These are phyloP conservation scores for Podarcis siculus DNA, from an alignment of 2,797 vertebrate species.

Conservation along the genomic window DNA sequence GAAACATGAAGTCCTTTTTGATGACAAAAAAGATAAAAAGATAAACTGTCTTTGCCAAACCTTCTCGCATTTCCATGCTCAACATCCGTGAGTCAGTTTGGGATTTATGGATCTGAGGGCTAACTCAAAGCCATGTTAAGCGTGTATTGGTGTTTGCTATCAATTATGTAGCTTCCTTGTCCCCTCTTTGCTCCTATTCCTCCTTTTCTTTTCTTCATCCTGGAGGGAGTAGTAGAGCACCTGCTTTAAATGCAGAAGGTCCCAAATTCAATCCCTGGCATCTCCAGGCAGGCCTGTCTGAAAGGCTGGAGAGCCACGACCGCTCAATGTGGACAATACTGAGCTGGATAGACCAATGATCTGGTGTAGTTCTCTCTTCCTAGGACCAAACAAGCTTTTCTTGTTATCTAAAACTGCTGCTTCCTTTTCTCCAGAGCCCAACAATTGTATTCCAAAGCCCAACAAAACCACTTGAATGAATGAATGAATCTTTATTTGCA, in stretches of 20 bases:
- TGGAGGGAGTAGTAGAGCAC: too few relatives aligned
- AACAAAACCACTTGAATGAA: too few relatives aligned
- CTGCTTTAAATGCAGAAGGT: too few relatives aligned
- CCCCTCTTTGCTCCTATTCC: too few relatives aligned
- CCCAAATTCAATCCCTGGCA: too few relatives aligned
- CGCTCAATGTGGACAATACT: too few relatives aligned
- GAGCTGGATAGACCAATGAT: too few relatives aligned
- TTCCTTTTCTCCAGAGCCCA: neutral
- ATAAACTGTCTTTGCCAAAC: neutral
- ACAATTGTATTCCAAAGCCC: neutral
- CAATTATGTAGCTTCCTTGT: neutral
- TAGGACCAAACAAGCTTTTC: too few relatives aligned
- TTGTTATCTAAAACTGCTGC: neutral
- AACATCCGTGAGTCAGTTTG: neutral
- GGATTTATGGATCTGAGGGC: neutral
- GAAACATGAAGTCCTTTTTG: slow-evolving; percentile 3
- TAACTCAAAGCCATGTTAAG: neutral
- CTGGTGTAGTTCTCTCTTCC: too few relatives aligned
- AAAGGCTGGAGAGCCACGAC: too few relatives aligned
- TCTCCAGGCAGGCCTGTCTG: too few relatives aligned
- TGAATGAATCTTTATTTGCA: too few relatives aligned
- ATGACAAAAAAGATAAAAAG: neutral
- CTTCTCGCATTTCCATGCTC: neutral
- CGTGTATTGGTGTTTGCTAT: neutral
- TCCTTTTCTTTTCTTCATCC: neutral